A percentile compares a stretch with the other conserved stretches of the same genome.
Conservation (phyloP, 1,140 invertebrate species). For the Mactra quadrangularis region DNA sequence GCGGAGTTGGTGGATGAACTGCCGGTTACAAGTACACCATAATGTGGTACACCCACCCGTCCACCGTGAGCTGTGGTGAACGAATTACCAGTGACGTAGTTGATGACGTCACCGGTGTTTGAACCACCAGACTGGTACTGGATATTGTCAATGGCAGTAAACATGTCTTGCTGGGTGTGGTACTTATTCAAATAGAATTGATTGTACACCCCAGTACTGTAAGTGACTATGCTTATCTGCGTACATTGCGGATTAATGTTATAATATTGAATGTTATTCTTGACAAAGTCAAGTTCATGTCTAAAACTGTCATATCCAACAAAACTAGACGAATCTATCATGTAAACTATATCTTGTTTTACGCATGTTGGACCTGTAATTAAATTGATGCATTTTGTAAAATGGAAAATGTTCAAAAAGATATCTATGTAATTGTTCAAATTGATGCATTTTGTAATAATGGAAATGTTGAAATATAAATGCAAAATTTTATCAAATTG, state of each 20-base stretch:
- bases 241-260: constrained; percentile 67
- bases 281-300: constrained; percentile 76
- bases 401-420: neutral
- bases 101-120: constrained; percentile 70
- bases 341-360: constrained; percentile 78
- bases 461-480: neutral
- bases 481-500: too few relatives aligned
- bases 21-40: constrained; percentile 76
- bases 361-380: constrained; percentile 70
- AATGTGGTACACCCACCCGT: constrained; percentile 74
- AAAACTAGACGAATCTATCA: constrained; percentile 77
- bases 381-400: neutral
- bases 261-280: constrained; percentile 72
- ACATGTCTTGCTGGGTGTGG: constrained; percentile 56
- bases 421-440: neutral
- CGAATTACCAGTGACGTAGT: constrained; percentile 66
- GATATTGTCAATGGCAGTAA: constrained; percentile 64
- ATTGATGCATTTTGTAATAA: neutral
- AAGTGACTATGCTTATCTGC: constrained; percentile 71
- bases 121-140: constrained; percentile 69
- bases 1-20: constrained; percentile 70
- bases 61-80: constrained; percentile 73
- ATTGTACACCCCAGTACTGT: constrained; percentile 66
- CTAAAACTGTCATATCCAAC: constrained; percentile 72
- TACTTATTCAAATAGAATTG: constrained; percentile 74